A percentile compares a stretch with the other conserved stretches of the same genome.
Conservation (phyloP, 2,113 vertebrate genomes). For the Eidolon helvum region DNA sequence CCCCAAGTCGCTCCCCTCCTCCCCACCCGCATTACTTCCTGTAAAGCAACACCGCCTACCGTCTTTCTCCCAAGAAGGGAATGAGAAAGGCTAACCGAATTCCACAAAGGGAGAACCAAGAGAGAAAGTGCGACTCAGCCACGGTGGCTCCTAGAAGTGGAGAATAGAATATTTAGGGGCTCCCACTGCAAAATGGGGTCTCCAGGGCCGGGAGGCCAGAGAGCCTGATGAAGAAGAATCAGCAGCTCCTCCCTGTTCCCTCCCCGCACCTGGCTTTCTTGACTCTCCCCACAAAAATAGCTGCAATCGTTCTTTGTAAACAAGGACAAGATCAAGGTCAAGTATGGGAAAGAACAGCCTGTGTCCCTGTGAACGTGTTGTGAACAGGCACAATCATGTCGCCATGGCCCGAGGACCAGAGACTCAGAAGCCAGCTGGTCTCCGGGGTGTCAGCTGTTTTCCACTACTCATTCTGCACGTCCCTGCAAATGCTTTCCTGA, state of each 20-base stretch:
- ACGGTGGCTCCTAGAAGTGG: not conserved
- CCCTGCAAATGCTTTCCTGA: not conserved
- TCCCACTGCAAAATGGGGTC: not conserved
- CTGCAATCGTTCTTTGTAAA: conserved; percentile 58
- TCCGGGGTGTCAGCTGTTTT: not conserved
- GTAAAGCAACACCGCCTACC: not conserved
- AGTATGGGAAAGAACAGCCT: conserved; percentile 38
- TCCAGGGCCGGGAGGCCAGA: not conserved
- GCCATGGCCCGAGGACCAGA: not conserved
- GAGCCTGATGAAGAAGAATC: not conserved
- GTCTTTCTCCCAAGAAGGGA: not conserved
- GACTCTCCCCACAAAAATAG: conserved; percentile 53
- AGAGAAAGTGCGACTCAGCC: not conserved
- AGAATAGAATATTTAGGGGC: not conserved
- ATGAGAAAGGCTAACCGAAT: not conserved
- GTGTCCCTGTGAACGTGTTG: not conserved
- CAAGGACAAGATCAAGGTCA: conserved; percentile 67
- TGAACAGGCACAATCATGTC: not conserved
- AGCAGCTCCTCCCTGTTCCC: not conserved
- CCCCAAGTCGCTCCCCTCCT: conserved; percentile 50
- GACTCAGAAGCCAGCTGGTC: not conserved
- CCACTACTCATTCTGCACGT: not conserved
- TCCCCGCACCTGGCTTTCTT: conserved; percentile 35
- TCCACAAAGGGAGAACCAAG: not conserved
- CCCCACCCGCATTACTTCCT: conserved; percentile 48